These are phyloP conservation scores for Cinara cedri DNA, from an alignment of 2,888 invertebrate genomes.

Conservation along the genomic window DNA sequence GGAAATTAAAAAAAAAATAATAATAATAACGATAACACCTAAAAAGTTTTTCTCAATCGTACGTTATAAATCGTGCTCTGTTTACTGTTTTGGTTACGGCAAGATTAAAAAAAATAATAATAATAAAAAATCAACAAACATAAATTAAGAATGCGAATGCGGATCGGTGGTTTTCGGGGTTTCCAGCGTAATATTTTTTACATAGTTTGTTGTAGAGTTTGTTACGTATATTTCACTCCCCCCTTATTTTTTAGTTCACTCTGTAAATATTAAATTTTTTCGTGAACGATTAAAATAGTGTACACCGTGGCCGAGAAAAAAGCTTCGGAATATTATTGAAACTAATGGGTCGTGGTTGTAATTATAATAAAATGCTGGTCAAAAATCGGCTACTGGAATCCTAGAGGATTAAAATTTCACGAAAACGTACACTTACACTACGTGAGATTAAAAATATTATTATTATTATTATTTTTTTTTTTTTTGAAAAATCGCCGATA, in stretches of 20 bases:
- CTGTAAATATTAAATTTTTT: background rate
- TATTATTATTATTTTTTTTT: too few relatives aligned
- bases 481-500: too few relatives aligned
- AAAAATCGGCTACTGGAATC: too few relatives aligned
- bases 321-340: too few relatives aligned
- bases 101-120: constrained; percentile 30
- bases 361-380: too few relatives aligned
- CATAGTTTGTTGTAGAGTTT: too few relatives aligned
- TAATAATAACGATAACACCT: background rate
- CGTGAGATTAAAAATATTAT: too few relatives aligned
- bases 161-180: background rate
- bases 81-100: background rate
- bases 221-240: too few relatives aligned
- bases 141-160: constrained; percentile 27
- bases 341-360: too few relatives aligned
- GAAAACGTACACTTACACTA: too few relatives aligned
- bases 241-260: background rate
- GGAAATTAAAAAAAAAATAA: constrained; percentile 7
- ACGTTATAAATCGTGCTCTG: constrained; percentile 4
- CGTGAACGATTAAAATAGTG: background rate
- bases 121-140: background rate
- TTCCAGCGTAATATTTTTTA: background rate
- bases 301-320: background rate
- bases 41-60: constrained; percentile 30
- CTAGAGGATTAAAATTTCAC: too few relatives aligned